A percentile compares a stretch with the other conserved stretches of the same genome.
These are phyloP conservation scores for Clanis bilineata DNA, from an alignment of 2,888 invertebrate genomes.

Conservation along the genomic window DNA sequence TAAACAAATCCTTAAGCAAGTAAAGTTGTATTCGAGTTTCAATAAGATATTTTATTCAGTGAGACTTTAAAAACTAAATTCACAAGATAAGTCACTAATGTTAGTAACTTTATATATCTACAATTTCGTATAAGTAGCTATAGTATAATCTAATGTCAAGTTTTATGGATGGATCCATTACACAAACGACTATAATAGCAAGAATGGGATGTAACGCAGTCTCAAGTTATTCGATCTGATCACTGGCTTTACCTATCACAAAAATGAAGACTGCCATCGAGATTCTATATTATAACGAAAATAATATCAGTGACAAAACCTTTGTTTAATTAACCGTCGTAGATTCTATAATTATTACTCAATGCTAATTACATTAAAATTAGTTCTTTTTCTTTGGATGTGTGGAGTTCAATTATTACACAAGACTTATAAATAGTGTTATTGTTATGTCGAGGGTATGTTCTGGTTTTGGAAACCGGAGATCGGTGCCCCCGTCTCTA, in stretches of 20 bases:
- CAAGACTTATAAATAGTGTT: slow-evolving; percentile 1
- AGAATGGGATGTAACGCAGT: slow-evolving; percentile 58
- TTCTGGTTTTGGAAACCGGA: slow-evolving; percentile 51
- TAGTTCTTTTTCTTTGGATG: slow-evolving; percentile 51
- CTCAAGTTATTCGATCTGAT: slow-evolving; percentile 61
- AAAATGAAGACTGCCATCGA: slow-evolving; percentile 39
- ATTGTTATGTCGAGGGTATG: slow-evolving; percentile 67
- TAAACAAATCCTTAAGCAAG: not conserved
- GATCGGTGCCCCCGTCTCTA: slow-evolving; percentile 57
- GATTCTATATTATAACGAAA: slow-evolving; percentile 28
- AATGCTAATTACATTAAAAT: slow-evolving; percentile 24
- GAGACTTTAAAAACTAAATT: slow-evolving; percentile 41
- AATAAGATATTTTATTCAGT: not conserved
- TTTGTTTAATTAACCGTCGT: slow-evolving; percentile 19
- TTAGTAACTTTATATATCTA: slow-evolving; percentile 46
- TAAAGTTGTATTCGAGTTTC: not conserved
- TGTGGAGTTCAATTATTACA: slow-evolving; percentile 21
- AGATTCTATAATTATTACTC: slow-evolving; percentile 33
- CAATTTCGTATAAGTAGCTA: slow-evolving; percentile 43
- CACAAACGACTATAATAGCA: slow-evolving; percentile 50
- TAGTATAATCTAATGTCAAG: slow-evolving; percentile 51
- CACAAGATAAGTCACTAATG: slow-evolving; percentile 48
- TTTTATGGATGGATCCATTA: slow-evolving; percentile 72
- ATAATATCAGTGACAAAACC: slow-evolving; percentile 9
- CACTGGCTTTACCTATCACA: slow-evolving; percentile 63